Evolutionary conservation across 2,113 vertebrate species (phyloP), one percentile per base, ranked within the genome.

Genomic region (Strix uralensis): DNA sequence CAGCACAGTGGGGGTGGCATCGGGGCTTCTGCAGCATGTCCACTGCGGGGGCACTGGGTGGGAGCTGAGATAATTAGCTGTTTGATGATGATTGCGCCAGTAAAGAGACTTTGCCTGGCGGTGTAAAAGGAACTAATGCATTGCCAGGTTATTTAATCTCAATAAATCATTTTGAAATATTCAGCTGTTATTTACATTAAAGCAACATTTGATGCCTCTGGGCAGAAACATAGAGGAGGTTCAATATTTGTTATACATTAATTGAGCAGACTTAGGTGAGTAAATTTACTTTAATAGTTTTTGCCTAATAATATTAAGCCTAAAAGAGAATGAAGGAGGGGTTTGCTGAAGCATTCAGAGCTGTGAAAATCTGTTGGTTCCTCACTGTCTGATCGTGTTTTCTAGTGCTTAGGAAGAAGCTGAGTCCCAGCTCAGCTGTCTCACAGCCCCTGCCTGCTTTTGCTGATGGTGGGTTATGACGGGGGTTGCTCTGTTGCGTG

Each of bases 221-320:
- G 83, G 86, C 29, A 49, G 88, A 87, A 84, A 27, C 2, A 1
- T 1, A 29, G 81, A 85, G 77, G 78, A 91, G 94, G 57, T 87
- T 94, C 95, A 96, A 94, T 97, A 97, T 96, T 92, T 92, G 96
- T 88, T 78, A 34, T 72, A 40, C 94, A 57, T 96, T 94, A 96
- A 88, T 88, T 91, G 73, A 82, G 87, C 58, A 70, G 81, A 82
- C 67, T 82, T 61, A 40, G 83, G 73, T 72, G 88, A 92, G 92
- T 89, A 94, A 92, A 95, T 92, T 94, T 84, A 91, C 52, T 91
- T 77, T 75, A 67, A 92, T 38, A 34, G 36, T 22, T 84, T 88
- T 70, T 55, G 7, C 38, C 77, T 89, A 58, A 85, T 81, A 82
- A 65, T 81, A 89, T 84, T 81, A 94, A 84, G 42, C 36, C 30